Percentiles rank a stretch among this genome's conserved stretches.
phyloP scores from a whole-genome alignment of 37 sponge, comb jelly and placozoan species.

The Ianthella basta region DNA sequence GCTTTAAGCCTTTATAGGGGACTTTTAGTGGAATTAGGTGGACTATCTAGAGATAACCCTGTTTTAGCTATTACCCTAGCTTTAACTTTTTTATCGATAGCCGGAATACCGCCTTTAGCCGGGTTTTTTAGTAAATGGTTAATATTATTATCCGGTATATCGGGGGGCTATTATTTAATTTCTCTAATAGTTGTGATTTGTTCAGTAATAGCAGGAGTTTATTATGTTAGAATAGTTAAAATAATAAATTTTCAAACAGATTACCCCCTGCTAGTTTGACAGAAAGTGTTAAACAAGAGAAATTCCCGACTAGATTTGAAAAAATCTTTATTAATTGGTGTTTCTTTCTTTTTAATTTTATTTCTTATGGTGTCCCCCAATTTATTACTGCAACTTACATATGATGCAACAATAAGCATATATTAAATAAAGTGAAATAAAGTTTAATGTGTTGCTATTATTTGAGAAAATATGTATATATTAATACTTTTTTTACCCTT shows the following conservation, averaged over 20 bases:
- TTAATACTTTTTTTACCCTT: slow-evolving; percentile 74
- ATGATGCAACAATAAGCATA: slow-evolving; percentile 61
- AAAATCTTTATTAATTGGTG: slow-evolving; percentile 48
- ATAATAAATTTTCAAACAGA: slow-evolving; percentile 77
- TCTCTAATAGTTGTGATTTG: slow-evolving; percentile 51
- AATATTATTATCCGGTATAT: slow-evolving; percentile 67
- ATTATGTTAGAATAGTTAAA: slow-evolving; percentile 85
- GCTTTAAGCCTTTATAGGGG: slow-evolving; percentile 53
- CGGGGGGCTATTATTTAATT: slow-evolving; percentile 75
- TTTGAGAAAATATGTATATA: slow-evolving; percentile 58
- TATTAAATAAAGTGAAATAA: slow-evolving; percentile 20
- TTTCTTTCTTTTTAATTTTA: slow-evolving; percentile 58
- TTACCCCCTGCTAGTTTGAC: slow-evolving; percentile 65
- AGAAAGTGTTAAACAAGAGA: slow-evolving; percentile 32
- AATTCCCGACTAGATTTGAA: slow-evolving; percentile 33
- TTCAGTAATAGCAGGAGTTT: slow-evolving; percentile 79
- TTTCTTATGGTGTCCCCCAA: slow-evolving; percentile 61
- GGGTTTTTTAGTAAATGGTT: slow-evolving; percentile 79
- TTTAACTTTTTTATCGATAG: slow-evolving; percentile 65
- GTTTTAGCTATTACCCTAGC: slow-evolving; percentile 61
- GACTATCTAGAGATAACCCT: slow-evolving; percentile 71
- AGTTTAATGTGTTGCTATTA: too few relatives aligned
- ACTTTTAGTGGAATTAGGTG: slow-evolving; percentile 62
- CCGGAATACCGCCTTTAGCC: slow-evolving; percentile 73
- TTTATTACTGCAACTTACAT: slow-evolving; percentile 63